Base-by-base conservation (phyloP, 2,888 invertebrate genomes). In the Phasia obesa region DNA sequence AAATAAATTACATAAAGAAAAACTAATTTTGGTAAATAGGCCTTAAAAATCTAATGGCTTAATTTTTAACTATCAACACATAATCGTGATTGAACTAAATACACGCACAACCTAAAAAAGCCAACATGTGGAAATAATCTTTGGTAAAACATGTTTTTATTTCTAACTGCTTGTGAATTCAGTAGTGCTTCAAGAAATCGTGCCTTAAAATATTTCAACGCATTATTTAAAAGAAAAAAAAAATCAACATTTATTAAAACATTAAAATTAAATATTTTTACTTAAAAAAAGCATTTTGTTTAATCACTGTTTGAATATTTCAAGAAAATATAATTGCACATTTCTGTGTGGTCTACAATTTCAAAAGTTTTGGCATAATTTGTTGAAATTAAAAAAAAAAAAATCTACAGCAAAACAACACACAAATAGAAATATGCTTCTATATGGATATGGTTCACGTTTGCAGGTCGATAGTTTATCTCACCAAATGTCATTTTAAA, bases 401-500 rank as follows among this genome's bases (percentile, higher is more conserved):
- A 42, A 51, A 25, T 38, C 35, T 57, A 21, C 17, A 38, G 44
- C 35, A 13, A 59, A 53, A 25, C 23, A 60, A 55, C 21, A 59
- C 7, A 62, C 31, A 57, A 65, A 47, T 11, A 38, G 21, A 44
- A 47, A 64, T 38, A 70, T 21, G 9, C 23, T 42, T 59, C 64
- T 64, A 4, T 23, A 57, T 51, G 19, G 69, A 79, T 67, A 70
- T 75, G 65, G 79, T 83, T 78, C 78, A 79, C 70, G 78, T 75
- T 79, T 83, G 71, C 82, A 83, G 82, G 82, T 83, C 82, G 82
- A 79, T 83, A 83, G 82, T 83, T 83, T 83, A 83, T 83, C 82
- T 83, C 75, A 51, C 55, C 78, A 59, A 83, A 75, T 83, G 78
- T 79, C 78, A 79, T 75, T 83, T 75, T 27, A 75, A 83, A 75